A percentile compares a stretch with the other conserved stretches of the same genome.
These are phyloP conservation scores for Panthera uncia DNA, from an alignment of 2,113 vertebrate species.

Conservation along the genomic window DNA sequence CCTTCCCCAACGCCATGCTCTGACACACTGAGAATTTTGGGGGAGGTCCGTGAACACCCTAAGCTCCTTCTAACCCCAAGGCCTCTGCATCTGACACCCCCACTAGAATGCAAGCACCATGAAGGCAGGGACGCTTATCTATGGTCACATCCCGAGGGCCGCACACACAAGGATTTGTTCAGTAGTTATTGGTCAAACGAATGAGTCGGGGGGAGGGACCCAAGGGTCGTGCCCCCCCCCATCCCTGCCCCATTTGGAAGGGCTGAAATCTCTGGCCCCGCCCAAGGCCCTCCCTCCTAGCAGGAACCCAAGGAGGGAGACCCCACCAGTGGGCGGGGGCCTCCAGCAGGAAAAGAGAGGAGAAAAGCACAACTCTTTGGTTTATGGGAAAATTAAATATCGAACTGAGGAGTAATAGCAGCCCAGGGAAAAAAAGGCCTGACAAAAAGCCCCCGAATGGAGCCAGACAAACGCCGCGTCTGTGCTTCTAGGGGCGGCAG, in stretches of 20 bases:
- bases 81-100: not conserved
- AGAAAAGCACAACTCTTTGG: not conserved
- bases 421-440: not conserved
- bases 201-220: not conserved
- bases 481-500: not conserved
- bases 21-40: not conserved
- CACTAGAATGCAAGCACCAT: rapidly evolving
- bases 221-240: not conserved
- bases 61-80: not conserved
- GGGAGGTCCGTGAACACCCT: not conserved
- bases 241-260: not conserved
- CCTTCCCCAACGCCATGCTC: not conserved
- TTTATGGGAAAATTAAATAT: slow-evolving; percentile 71
- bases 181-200: not conserved
- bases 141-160: not conserved
- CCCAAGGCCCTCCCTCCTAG: too few species aligned
- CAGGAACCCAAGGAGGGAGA: not conserved
- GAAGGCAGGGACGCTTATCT: not conserved
- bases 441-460: slow-evolving; percentile 8
- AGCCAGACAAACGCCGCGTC: not conserved
- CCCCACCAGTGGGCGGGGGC: not conserved
- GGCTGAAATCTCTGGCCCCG: not conserved
- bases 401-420: slow-evolving; percentile 47
- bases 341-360: not conserved
- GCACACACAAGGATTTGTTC: not conserved